Evolutionary conservation across 64 coral and sea anemone genomes (phyloP), one percentile per base, ranked within the genome.

Genomic region (Platygyra sinensis): DNA sequence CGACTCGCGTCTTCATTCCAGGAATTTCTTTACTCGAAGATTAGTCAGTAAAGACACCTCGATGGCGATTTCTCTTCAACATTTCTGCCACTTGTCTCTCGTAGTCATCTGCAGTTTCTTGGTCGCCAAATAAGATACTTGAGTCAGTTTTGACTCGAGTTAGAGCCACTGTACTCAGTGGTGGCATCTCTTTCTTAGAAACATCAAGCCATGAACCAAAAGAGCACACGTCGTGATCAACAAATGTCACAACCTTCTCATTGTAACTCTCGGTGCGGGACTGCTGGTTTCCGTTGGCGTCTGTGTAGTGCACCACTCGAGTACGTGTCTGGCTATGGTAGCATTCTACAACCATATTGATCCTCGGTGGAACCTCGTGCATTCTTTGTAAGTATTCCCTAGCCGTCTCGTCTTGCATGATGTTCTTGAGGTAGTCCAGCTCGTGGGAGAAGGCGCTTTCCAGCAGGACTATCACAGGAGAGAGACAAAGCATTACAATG

Each of bases 101-200:
- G 51, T 83, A 96, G 25, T 86, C 92, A 5, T 91, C 71, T 0
- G 75, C 62, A 22, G 95, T 96, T 87, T 96, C 95, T 16, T 90
- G 76, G 32, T 96, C 88, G 55, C 95, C 95, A 72, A 96, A 96
- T 14, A 90, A 14, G 25, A 96, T 71, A 8, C 29, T 62, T 0
- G 80, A 76, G 15, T 96, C 77, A 12, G 91, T 94, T 42, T 86
- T 96, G 14, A 96, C 71, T 6, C 95, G 88, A 76, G 88, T 94
- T 39, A 96, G 30, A 4, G 81, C 83, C 12, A 90, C 88, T 0
- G 65, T 62, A 8, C 88, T 93, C 2, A 94, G 65, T 15, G 83
- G 42, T 67, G 95, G 95, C 95, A 94, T 94, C 12, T 94, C 88
- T 22, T 67, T 96, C 60, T 96, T 96, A 2, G 95, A 96, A 16